Evolutionary conservation across 2,888 invertebrate species (phyloP), one percentile per base, ranked within the genome.

Genomic region (Lithophane semibrunnea): DNA sequence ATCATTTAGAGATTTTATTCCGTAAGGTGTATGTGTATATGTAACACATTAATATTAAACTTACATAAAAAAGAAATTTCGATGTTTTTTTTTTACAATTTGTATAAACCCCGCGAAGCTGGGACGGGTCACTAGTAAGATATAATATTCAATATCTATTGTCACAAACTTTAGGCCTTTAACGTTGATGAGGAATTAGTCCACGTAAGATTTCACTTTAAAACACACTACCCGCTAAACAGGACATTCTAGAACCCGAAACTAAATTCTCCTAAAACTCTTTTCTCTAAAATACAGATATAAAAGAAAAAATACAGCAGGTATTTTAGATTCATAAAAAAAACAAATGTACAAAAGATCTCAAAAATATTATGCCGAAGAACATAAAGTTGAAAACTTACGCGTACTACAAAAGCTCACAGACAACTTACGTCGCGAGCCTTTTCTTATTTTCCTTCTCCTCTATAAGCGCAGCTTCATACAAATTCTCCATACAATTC

Each of bases 71-170:
- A 68, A 58, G 37, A 52, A 52, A 67, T 16, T 5, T 54, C 29
- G 67, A 67, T 67, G 67, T 37, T 52, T 18, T 9, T 29, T 29
- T 37, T 52, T 18, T 21, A 52, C 49, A 21, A 52, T 21, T 29
- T 1, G 29, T 37, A 21, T 21, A 47, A 68, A 37, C n/a, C 10
- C 10, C 18, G 10, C 16, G 16, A 37, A 56, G 10, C 37, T 18
- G 10, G 21, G 2, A 0, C 16, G 29, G 21, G 67, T 52, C 29
- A 10, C 37, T 58, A 37, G 16, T n/a, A 37, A 65, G 72, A 69
- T 56, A 67, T 86, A 83, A 86, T 83, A 86, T 84, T 86, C 84
- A 86, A 86, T 84, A 84, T 75, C 73, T 67, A 73, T 65, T 73
- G 74, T 77, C 73, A 67, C 64, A 75, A 75, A 70, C 58, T 67